phyloP scores from a whole-genome alignment of 1,140 invertebrate genomes.

The Megalonaias nervosa region DNA sequence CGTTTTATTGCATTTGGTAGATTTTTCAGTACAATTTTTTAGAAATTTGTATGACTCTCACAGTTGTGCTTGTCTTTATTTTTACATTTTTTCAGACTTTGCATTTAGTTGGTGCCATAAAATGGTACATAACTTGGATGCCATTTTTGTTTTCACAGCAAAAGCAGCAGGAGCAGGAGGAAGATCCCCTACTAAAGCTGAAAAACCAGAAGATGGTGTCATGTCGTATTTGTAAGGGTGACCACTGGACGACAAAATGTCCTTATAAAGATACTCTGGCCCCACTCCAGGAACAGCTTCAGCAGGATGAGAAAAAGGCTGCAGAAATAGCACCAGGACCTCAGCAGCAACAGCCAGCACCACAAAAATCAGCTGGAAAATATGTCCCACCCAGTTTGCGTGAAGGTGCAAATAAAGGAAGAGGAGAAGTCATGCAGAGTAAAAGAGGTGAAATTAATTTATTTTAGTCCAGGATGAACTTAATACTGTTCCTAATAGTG shows the following conservation, averaged over 20 bases:
- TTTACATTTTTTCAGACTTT: too few species aligned
- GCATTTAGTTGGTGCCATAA: too few species aligned
- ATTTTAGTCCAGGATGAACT: too few species aligned
- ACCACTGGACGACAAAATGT: slow-evolving; percentile 98
- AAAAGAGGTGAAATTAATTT: slow-evolving; percentile 51
- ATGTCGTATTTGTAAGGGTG: slow-evolving; percentile 92
- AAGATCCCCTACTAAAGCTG: slow-evolving; percentile 85
- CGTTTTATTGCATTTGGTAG: too few species aligned
- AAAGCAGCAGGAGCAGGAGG: slow-evolving; percentile 76
- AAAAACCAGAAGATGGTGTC: slow-evolving; percentile 88
- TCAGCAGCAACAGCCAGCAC: slow-evolving; percentile 7
- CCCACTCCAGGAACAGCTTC: slow-evolving; percentile 57
- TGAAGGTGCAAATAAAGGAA: slow-evolving; percentile 82
- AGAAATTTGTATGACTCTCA: too few species aligned
- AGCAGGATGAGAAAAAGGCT: slow-evolving; percentile 58
- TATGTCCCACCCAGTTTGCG: slow-evolving; percentile 89
- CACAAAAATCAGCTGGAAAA: slow-evolving; percentile 63
- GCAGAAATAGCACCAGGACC: slow-evolving; percentile 22
- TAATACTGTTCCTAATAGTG: too few species aligned
- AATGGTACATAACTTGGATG: too few species aligned
- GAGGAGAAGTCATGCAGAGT: slow-evolving; percentile 80
- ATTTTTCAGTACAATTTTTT: too few species aligned
- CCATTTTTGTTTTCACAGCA: background rate
- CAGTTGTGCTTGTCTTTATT: too few species aligned
- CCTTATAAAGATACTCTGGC: slow-evolving; percentile 91